Conservation (phyloP, 2,113 vertebrate genomes). For the Poecilia latipinna region DNA sequence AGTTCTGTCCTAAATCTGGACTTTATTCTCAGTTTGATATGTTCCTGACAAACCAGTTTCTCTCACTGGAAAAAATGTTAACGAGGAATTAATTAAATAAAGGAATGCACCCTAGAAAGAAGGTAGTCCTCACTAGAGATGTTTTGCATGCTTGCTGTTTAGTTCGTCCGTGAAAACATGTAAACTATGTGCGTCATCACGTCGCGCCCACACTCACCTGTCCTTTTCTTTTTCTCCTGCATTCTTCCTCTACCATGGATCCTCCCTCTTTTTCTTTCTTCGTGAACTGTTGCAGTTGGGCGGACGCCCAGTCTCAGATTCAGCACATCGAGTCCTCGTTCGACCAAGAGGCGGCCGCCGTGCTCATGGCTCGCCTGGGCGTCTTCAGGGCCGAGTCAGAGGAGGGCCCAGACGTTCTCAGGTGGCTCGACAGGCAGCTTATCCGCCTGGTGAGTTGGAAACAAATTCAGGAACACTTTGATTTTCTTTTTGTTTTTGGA, state of each 20-base stretch:
- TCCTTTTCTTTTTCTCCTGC: not conserved
- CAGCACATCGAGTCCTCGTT: constrained; percentile 96
- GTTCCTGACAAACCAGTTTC: not conserved
- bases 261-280: not conserved
- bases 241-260: too few relatives aligned
- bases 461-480: not conserved
- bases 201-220: constrained; percentile 44
- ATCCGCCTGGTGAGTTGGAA: constrained; percentile 89
- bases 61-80: not conserved
- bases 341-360: constrained; percentile 94
- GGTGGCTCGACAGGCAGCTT: constrained; percentile 97
- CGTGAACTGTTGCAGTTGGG: constrained; percentile 84
- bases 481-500: not conserved
- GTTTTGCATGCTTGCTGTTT: constrained; percentile 36
- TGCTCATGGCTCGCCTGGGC: constrained; percentile 94
- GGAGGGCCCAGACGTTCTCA: constrained; percentile 94
- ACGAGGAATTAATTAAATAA: not conserved
- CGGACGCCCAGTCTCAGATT: constrained; percentile 94
- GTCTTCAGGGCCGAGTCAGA: constrained; percentile 94
- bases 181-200: constrained; percentile 28
- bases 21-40: not conserved
- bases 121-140: constrained; percentile 6
- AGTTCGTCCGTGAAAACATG: not conserved
- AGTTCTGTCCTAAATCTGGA: not conserved
- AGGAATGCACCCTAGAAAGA: not conserved